Base-by-base conservation (phyloP, 2,888 invertebrate genomes). In the Lepidocyrtinus sp. region DNA sequence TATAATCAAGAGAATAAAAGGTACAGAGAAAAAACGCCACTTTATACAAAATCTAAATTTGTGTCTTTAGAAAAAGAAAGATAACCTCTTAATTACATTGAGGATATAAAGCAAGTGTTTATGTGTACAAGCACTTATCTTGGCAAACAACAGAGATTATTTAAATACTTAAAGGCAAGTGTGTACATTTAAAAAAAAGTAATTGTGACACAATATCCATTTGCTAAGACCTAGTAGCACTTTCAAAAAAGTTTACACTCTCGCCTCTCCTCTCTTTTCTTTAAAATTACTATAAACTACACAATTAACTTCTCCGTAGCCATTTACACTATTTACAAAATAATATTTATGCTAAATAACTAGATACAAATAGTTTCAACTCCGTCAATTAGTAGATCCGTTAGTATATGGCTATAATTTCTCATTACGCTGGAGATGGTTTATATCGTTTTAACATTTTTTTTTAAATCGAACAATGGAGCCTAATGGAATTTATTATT, bases 291-390 rank as follows among this genome's bases (percentile, higher is more conserved):
- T 73, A 63, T 45, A n/a, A 63, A 59, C 45, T 75, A 67, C 9
- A 59, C 17, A 12, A 15, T n/a, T n/a, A n/a, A n/a, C n/a, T 36
- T 36, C 50, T 15, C 50, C 17, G 26, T n/a, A 26, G 24, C 46
- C 69, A 75, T 75, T 45, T 75, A 75, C 75, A 75, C 69, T 75
- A 75, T 75, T 21, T 75, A 75, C 75, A 75, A 25, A 24, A 9
- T n/a, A 17, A 73, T 74, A 69, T 55, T 25, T 61, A 61, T 72
- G 15, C 2, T 59, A 59, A 45, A 75, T 59, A 27, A 62, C 59
- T 59, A 59, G 59, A 59, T 67, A 45, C 12, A 50, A 64, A 64
- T 62, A 22, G 62, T 27, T 7, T 21, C 36, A 15, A 61, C n/a
- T 36, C n/a, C n/a, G n/a, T n/a, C n/a, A n/a, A n/a, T n/a, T n/a